Evolutionary conservation across 2,113 vertebrate species (phyloP).

Genomic region (Gadus chalcogrammus): DNA sequence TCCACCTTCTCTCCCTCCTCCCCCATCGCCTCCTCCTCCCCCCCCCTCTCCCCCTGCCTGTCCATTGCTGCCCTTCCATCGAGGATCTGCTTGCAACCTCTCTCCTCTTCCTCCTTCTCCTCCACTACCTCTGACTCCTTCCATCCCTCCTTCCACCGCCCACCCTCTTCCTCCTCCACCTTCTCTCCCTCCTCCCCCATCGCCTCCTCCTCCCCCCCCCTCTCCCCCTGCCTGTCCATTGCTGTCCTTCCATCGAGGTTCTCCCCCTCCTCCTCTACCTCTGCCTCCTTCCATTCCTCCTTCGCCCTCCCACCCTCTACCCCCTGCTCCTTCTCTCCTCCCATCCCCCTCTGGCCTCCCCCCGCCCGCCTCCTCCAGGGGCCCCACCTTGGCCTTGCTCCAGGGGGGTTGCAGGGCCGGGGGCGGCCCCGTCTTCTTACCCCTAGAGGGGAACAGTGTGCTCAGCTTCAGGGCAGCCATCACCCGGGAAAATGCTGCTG

Average conservation of each 20-base stretch:
- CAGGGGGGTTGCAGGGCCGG: constrained; percentile 67
- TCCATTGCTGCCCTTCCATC: not conserved
- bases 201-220: too few species aligned
- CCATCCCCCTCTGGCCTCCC: constrained; percentile 17
- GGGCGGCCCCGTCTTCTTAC: constrained; percentile 57
- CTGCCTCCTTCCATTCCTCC: constrained; percentile 4
- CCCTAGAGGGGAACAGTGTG: constrained; percentile 43
- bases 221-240: too few species aligned
- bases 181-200: too few species aligned
- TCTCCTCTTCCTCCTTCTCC: constrained; percentile 27
- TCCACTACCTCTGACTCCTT: not conserved
- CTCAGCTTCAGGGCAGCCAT: constrained; percentile 69
- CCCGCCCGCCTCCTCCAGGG: constrained; percentile 60
- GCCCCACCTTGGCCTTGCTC: constrained; percentile 86
- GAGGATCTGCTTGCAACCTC: constrained; percentile 18
- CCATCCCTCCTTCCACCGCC: not conserved
- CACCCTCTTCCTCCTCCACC: constrained; percentile 22
- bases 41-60: too few species aligned
- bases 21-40: too few species aligned
- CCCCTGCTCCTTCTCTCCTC: not conserved
- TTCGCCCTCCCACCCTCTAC: constrained; percentile 22
- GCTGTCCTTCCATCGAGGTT: not conserved
- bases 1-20: not conserved
- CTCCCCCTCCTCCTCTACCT: constrained; percentile 12
- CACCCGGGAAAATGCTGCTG: constrained; percentile 45